Percentiles rank a stretch among this genome's conserved stretches.
These are phyloP conservation scores for Goniozus legneri DNA, from an alignment of 1,140 invertebrate genomes.

Conservation along the genomic window DNA sequence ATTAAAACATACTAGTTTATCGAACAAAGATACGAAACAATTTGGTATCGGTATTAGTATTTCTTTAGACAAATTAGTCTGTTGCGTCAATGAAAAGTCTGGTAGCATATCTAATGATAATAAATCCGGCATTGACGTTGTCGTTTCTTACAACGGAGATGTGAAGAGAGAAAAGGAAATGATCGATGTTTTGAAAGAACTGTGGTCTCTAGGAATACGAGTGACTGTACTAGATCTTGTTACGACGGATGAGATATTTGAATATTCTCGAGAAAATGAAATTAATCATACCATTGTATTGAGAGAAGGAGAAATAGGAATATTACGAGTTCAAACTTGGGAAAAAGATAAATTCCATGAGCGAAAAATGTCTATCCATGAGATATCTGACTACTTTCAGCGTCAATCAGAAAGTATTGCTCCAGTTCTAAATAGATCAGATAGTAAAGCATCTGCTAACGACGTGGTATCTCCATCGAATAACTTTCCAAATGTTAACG, in stretches of 20 bases:
- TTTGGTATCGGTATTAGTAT: constrained; percentile 73
- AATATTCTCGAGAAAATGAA: constrained; percentile 61
- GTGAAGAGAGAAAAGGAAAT: constrained; percentile 61
- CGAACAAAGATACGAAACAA: constrained; percentile 51
- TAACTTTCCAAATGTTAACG: constrained; percentile 36
- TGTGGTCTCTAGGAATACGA: constrained; percentile 59
- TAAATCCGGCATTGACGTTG: constrained; percentile 58
- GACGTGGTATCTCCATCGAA: constrained; percentile 31
- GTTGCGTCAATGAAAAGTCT: constrained; percentile 52
- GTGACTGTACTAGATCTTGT: constrained; percentile 55
- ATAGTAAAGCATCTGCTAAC: constrained; percentile 37
- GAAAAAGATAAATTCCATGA: constrained; percentile 65
- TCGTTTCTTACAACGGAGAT: constrained; percentile 63
- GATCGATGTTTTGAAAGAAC: constrained; percentile 57
- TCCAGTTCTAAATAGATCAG: constrained; percentile 37
- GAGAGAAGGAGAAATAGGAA: constrained; percentile 63
- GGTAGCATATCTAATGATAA: constrained; percentile 36
- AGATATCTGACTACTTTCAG: constrained; percentile 61
- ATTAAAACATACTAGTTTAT: constrained; percentile 39
- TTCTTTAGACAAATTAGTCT: constrained; percentile 68
- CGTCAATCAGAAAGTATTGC: constrained; percentile 39
- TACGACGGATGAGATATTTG: constrained; percentile 65
- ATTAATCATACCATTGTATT: constrained; percentile 67
- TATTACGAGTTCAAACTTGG: constrained; percentile 59
- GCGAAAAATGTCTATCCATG: constrained; percentile 56